A percentile compares a stretch with the other conserved stretches of the same genome.
Evolutionary conservation across 1,140 invertebrate species (phyloP).

Genomic region (Hetaerina americana): DNA sequence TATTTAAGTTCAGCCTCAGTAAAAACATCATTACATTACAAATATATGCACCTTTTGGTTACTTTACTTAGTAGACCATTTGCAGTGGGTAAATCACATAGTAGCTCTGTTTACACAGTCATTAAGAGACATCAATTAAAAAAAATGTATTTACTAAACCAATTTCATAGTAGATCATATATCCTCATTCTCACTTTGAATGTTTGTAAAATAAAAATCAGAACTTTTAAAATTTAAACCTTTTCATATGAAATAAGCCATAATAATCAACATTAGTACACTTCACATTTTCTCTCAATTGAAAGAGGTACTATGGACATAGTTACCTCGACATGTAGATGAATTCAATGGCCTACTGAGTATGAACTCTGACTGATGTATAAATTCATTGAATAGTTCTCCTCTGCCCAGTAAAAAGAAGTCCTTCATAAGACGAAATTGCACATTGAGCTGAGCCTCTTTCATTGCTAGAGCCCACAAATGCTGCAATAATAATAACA

Average conservation of each 20-base stretch:
- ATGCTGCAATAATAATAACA: constrained; percentile 31
- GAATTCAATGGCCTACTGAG: constrained; percentile 32
- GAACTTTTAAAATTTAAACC: neutral
- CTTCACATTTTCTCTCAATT: too few species aligned
- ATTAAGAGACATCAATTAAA: too few species aligned
- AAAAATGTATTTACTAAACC: too few species aligned
- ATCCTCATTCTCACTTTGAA: too few species aligned
- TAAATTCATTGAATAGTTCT: constrained; percentile 60
- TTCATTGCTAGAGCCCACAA: constrained; percentile 57
- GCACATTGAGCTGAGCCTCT: constrained; percentile 54
- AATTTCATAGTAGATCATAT: too few species aligned
- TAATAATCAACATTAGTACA: neutral
- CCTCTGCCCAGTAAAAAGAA: constrained; percentile 61
- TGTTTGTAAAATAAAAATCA: neutral
- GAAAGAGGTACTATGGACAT: too few species aligned
- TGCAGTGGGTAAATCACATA: too few species aligned
- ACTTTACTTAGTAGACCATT: too few species aligned
- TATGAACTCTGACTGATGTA: constrained; percentile 34
- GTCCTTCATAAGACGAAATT: constrained; percentile 57
- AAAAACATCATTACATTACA: too few species aligned
- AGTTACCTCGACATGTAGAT: constrained; percentile 36
- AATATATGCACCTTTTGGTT: too few species aligned
- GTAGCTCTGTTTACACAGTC: too few species aligned
- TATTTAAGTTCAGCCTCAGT: too few species aligned
- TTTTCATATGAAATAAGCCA: neutral